Evolutionary conservation across 2,888 invertebrate genomes (phyloP), one percentile per base, ranked within the genome.

Genomic region (Trissolcus japonicus): DNA sequence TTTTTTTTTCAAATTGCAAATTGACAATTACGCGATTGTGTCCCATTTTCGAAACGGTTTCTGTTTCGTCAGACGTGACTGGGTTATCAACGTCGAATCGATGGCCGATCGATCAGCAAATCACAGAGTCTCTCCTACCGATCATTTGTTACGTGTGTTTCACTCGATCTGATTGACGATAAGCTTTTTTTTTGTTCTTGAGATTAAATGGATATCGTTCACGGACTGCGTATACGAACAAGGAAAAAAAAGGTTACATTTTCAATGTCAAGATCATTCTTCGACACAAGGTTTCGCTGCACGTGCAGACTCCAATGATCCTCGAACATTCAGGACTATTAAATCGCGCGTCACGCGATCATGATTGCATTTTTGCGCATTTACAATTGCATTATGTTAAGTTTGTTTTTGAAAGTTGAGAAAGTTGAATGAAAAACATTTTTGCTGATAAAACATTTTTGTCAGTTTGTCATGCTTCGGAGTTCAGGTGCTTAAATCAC

Each of bases 261-360:
- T 75, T 67, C 74, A 75, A 75, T 67, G 67, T 68, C 68, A 75
- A 68, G 62, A 68, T 67, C 62, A 35, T 11, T 35, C 40, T 54
- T n/a, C 29, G 29, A 51, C 50, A 53, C 57, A 67, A 62, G 74
- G 57, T 46, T 61, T 40, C 19, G 56, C 46, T 40, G 48, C 53
- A 62, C 67, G 62, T 62, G 74, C 57, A 50, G 6, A 41, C 14
- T 41, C 66, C 51, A 62, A n/a, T 68, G 68, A 68, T 63, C 53
- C 9, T 59, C 59, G 54, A 53, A 62, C 62, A 59, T 68, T 43
- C 54, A 53, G 68, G 53, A 60, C 63, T 54, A 75, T 75, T 75
- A 63, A 57, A 61, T 75, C 63, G 59, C 67, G 19, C 62, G 75
- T 75, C 75, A 75, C 75, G 75, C 69, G 69, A 69, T 65, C 68